Evolutionary conservation across 2,113 vertebrate genomes (phyloP).

Genomic region (Tragelaphus scriptus): DNA sequence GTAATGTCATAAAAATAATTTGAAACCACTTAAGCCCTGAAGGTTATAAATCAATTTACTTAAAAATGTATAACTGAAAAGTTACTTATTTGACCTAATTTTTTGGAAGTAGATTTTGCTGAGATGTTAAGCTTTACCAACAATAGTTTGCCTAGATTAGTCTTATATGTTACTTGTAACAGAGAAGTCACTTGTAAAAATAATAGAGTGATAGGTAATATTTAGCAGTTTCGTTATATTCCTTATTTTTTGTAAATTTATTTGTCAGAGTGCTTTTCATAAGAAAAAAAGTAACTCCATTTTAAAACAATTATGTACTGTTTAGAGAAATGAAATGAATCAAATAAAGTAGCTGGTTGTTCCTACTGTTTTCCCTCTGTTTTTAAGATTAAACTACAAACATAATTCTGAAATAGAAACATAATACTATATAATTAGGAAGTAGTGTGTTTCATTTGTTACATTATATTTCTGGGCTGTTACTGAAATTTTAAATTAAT

Average conservation of each 20-base stretch:
- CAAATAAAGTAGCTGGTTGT: background rate
- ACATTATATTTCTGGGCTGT: conserved; percentile 39
- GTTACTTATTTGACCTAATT: conserved; percentile 16
- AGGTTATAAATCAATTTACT: conserved; percentile 35
- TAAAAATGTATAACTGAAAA: conserved; percentile 58
- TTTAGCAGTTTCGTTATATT: conserved; percentile 1
- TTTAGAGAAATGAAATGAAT: conserved; percentile 34
- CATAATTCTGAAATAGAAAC: conserved; percentile 32
- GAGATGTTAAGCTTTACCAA: background rate
- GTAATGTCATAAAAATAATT: conserved; percentile 25
- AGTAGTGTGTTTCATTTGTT: conserved; percentile 45
- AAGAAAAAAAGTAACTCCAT: conserved; percentile 3
- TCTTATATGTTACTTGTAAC: background rate
- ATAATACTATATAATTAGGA: conserved; percentile 34
- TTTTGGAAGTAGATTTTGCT: background rate
- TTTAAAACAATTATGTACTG: conserved; percentile 37
- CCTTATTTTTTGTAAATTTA: background rate
- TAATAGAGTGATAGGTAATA: background rate
- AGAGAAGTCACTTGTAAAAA: background rate
- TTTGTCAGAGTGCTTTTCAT: conserved; percentile 5
- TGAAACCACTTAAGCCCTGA: background rate
- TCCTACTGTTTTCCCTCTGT: background rate
- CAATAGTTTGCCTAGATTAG: background rate
- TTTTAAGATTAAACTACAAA: conserved; percentile 40
- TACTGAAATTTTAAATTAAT: conserved; percentile 54